phyloP scores from a whole-genome alignment of 2,113 vertebrate genomes.

The Indicator maculatus region DNA sequence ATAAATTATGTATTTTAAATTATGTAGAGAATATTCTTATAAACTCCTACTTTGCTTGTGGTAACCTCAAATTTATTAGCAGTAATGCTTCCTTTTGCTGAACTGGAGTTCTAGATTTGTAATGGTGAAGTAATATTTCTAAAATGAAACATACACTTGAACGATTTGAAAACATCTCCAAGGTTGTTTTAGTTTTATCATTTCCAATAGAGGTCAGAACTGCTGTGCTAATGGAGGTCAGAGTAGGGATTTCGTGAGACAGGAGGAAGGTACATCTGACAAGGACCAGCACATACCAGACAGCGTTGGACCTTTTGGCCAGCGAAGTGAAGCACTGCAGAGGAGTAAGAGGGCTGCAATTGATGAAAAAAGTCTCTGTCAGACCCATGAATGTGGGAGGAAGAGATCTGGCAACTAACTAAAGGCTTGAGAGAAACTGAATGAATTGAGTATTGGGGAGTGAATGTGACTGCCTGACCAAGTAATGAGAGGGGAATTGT shows the following conservation, averaged over 20 bases:
- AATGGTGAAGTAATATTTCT: neutral
- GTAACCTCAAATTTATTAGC: neutral
- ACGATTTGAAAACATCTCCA: neutral
- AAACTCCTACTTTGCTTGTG: neutral
- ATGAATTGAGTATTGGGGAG: accelerated
- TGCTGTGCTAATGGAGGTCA: neutral
- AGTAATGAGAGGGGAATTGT: neutral
- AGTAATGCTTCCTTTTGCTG: neutral
- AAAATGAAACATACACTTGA: neutral
- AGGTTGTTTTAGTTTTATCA: neutral
- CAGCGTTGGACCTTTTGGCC: neutral
- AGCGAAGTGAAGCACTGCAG: neutral
- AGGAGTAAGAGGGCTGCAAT: neutral
- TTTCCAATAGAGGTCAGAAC: neutral
- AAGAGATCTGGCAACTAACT: neutral
- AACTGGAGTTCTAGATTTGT: neutral
- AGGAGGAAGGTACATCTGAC: neutral
- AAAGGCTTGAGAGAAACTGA: neutral
- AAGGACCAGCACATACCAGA: neutral
- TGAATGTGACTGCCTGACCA: neutral
- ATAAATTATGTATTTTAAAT: neutral
- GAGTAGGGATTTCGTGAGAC: neutral
- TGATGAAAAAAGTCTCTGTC: neutral
- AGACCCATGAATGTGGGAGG: neutral
- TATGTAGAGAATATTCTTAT: neutral